Percentiles rank a stretch among this genome's conserved stretches.
Evolutionary conservation across 2,113 vertebrate genomes (phyloP).

Genomic region (Polypterus bichir): DNA sequence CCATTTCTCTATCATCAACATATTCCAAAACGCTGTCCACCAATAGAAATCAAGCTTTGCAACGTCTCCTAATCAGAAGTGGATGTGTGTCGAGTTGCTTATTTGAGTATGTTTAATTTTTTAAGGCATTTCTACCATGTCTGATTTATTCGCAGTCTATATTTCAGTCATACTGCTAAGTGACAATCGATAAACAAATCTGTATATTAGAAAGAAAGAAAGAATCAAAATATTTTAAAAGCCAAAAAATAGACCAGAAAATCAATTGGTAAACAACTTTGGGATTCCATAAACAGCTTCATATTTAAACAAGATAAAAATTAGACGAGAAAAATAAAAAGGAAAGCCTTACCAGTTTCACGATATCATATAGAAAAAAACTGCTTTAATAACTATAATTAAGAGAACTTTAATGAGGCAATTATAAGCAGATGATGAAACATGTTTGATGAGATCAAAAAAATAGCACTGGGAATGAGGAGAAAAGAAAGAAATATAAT

Average conservation of each 20-base stretch:
- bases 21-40: too few relatives aligned
- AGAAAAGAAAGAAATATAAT: slow-evolving; percentile 34
- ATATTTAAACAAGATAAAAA: slow-evolving; percentile 11
- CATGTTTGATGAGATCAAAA: slow-evolving; percentile 39
- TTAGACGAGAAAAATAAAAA: slow-evolving; percentile 21
- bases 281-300: neutral
- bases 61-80: too few relatives aligned
- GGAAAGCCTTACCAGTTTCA: slow-evolving; percentile 17
- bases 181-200: too few relatives aligned
- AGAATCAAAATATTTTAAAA: too few relatives aligned
- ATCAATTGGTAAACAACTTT: neutral
- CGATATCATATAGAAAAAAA: slow-evolving; percentile 41
- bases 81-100: too few relatives aligned
- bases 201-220: too few relatives aligned
- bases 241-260: neutral
- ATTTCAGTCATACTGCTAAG: too few relatives aligned
- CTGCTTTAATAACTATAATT: slow-evolving; percentile 46
- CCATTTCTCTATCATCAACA: too few relatives aligned
- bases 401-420: slow-evolving; percentile 53
- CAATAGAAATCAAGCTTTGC: too few relatives aligned
- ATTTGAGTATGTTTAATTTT: too few relatives aligned
- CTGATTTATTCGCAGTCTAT: too few relatives aligned
- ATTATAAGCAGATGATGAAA: slow-evolving; percentile 51
- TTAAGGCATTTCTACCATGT: too few relatives aligned
- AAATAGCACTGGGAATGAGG: slow-evolving; percentile 27